Evolutionary conservation across 1,140 invertebrate genomes (phyloP).

Genomic region (Ylistrum balloti): DNA sequence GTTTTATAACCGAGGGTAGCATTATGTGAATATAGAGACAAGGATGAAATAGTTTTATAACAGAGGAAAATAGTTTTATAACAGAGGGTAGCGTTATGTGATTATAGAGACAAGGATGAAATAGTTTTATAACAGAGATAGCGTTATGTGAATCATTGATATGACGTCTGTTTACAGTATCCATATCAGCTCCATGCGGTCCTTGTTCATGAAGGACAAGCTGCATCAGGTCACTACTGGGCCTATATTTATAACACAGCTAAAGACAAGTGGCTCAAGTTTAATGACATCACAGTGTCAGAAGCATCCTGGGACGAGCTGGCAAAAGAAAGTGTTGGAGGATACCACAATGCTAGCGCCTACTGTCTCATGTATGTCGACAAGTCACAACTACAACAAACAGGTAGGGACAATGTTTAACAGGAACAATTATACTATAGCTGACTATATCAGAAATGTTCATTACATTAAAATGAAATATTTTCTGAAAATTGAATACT

Average conservation of each 20-base stretch:
- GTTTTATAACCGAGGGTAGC: too few relatives aligned
- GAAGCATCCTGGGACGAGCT: slow-evolving; percentile 84
- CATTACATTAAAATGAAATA: too few relatives aligned
- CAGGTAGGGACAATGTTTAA: slow-evolving; percentile 64
- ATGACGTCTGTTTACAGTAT: slow-evolving; percentile 71
- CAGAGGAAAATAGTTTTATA: too few relatives aligned
- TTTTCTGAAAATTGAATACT: too few relatives aligned
- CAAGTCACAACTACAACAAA: slow-evolving; percentile 64
- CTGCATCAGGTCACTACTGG: slow-evolving; percentile 85
- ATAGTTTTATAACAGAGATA: too few relatives aligned
- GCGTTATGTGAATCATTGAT: too few relatives aligned
- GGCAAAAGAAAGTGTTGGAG: slow-evolving; percentile 83
- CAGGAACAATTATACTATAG: too few relatives aligned
- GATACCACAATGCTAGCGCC: slow-evolving; percentile 84
- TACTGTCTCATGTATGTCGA: slow-evolving; percentile 84
- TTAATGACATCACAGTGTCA: slow-evolving; percentile 84
- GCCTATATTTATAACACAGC: slow-evolving; percentile 82
- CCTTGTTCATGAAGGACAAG: slow-evolving; percentile 84
- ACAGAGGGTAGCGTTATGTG: too few relatives aligned
- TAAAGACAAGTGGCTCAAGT: slow-evolving; percentile 81
- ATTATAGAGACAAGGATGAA: too few relatives aligned
- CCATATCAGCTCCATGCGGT: slow-evolving; percentile 84
- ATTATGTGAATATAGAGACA: too few relatives aligned
- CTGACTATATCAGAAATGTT: too few relatives aligned
- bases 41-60: too few relatives aligned